These are phyloP conservation scores for Teleogryllus oceanicus DNA, from an alignment of 2,888 invertebrate genomes.

Conservation along the genomic window DNA sequence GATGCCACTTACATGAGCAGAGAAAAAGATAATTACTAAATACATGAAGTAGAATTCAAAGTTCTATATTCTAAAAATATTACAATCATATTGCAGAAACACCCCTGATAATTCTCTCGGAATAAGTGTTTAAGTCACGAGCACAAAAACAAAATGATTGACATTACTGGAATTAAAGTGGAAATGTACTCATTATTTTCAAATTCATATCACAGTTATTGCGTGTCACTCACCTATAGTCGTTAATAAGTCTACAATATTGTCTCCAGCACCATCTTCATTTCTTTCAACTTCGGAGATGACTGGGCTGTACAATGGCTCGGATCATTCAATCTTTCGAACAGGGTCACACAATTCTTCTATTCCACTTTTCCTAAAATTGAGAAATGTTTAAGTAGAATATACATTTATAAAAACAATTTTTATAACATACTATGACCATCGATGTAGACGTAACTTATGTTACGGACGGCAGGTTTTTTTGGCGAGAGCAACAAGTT, in stretches of 20 bases:
- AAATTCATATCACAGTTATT: conserved; percentile 33
- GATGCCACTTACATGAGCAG: background rate
- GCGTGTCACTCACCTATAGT: conserved; percentile 33
- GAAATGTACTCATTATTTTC: background rate
- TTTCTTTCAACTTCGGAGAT: conserved; percentile 20
- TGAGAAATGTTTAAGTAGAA: background rate
- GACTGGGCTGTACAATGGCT: conserved; percentile 22
- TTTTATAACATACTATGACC: no score
- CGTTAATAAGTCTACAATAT: conserved; percentile 39
- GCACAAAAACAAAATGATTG: background rate
- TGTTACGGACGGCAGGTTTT: no score
- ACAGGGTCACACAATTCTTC: conserved; percentile 34
- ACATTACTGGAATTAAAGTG: no score
- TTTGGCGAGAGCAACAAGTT: no score
- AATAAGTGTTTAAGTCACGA: background rate
- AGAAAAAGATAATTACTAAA: background rate
- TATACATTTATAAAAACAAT: no score
- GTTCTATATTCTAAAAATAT: background rate
- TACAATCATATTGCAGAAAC: background rate
- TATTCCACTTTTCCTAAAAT: conserved; percentile 36
- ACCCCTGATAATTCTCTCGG: background rate
- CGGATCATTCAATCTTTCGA: conserved; percentile 34
- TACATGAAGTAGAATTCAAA: background rate
- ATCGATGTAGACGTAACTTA: no score
- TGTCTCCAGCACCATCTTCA: conserved; percentile 31